phyloP scores from a whole-genome alignment of 2,113 vertebrate species.

The Penelope pileata region DNA sequence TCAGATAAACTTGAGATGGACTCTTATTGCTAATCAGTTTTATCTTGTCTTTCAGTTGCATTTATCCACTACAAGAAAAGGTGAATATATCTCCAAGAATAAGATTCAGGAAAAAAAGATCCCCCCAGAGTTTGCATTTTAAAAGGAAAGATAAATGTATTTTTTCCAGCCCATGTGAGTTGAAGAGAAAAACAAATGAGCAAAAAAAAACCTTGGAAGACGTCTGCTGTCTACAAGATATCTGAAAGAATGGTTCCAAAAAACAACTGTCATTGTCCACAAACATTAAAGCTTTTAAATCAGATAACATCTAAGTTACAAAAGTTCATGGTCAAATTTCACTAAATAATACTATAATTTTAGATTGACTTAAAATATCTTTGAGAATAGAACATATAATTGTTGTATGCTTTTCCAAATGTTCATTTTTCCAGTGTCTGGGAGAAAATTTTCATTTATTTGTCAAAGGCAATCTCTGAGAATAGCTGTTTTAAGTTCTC shows the following conservation, averaged over 20 bases:
- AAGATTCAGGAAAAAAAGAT: background rate
- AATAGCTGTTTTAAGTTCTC: background rate
- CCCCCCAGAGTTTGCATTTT: background rate
- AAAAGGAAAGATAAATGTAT: background rate
- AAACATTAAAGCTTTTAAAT: background rate
- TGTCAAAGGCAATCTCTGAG: accelerated
- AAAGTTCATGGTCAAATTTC: background rate
- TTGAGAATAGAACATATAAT: background rate
- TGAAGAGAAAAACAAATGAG: background rate
- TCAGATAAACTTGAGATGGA: background rate
- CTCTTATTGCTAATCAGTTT: background rate
- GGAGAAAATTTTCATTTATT: background rate
- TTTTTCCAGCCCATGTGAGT: background rate
- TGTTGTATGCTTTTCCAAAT: accelerated
- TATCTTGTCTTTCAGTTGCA: background rate
- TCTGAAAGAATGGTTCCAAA: background rate
- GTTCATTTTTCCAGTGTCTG: background rate
- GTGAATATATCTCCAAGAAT: background rate
- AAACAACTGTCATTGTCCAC: background rate
- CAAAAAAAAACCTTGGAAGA: background rate
- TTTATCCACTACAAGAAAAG: background rate
- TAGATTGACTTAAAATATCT: background rate
- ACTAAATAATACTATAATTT: background rate
- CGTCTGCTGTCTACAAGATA: background rate
- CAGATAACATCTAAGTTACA: background rate